These are phyloP conservation scores for Tychaedon coryphoeus DNA, from an alignment of 2,113 vertebrate species.

Conservation along the genomic window DNA sequence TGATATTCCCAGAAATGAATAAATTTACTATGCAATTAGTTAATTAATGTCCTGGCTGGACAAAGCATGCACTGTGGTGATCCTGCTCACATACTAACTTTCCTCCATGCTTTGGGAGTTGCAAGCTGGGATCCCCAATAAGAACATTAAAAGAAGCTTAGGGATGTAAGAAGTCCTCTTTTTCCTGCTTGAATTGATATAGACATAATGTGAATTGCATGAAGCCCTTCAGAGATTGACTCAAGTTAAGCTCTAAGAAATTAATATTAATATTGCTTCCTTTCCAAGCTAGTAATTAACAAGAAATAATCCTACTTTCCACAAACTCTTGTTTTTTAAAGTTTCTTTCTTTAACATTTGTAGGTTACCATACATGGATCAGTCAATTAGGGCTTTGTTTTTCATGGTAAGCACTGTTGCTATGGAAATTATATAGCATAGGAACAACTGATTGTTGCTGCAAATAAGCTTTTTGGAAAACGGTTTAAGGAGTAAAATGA, in stretches of 20 bases:
- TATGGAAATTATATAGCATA: slow-evolving; percentile 37
- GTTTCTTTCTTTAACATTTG: neutral
- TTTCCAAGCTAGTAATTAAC: neutral
- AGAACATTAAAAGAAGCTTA: neutral
- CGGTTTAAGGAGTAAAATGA: neutral
- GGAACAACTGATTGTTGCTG: neutral
- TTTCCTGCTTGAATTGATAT: neutral
- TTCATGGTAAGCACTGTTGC: slow-evolving; percentile 4
- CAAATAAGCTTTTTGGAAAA: neutral
- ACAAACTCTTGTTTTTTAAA: neutral
- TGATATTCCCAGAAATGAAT: neutral
- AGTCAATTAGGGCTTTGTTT: neutral
- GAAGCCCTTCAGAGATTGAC: neutral
- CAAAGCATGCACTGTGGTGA: neutral
- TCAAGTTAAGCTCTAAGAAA: neutral
- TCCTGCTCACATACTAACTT: neutral
- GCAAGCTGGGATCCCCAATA: neutral
- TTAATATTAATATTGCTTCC: neutral
- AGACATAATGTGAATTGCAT: neutral
- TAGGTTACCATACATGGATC: neutral
- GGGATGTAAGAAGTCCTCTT: neutral
- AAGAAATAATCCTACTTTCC: neutral
- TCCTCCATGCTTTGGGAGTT: neutral
- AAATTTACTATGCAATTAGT: neutral
- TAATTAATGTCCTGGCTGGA: neutral